A percentile compares a stretch with the other conserved stretches of the same genome.
Conservation (phyloP, 2,113 vertebrate genomes). For the Echinops telfairi region DNA sequence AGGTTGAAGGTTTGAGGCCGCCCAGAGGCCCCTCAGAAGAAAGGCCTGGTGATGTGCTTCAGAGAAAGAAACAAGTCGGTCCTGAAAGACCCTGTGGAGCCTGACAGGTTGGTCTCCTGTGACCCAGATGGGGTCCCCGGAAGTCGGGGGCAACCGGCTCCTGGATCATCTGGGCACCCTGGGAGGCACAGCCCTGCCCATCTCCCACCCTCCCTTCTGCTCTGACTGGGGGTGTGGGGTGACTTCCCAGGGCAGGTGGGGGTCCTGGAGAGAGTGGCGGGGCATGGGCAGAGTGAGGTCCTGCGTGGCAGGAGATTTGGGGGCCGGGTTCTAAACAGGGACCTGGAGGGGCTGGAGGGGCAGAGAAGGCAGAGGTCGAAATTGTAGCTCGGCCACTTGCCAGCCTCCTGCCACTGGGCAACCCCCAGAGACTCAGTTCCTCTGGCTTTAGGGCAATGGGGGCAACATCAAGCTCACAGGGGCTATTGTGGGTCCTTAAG, state of each 20-base stretch:
- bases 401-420: not conserved
- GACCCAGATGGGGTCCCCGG: too few relatives aligned
- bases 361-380: too few relatives aligned
- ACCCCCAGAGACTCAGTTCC: too few relatives aligned
- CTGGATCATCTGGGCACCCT: not conserved
- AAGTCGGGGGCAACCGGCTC: not conserved
- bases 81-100: too few relatives aligned
- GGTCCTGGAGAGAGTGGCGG: constrained; percentile 2
- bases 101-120: too few relatives aligned
- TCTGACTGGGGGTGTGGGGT: not conserved
- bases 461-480: not conserved
- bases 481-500: too few relatives aligned
- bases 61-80: too few relatives aligned
- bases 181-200: not conserved
- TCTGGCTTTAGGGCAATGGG: not conserved
- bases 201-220: not conserved
- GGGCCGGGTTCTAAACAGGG: not conserved
- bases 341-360: too few relatives aligned
- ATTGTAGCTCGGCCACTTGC: not conserved
- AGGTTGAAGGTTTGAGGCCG: not conserved
- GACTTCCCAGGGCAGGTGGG: not conserved
- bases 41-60: not conserved
- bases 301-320: not conserved
- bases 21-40: not conserved
- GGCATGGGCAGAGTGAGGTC: too few relatives aligned